Evolutionary conservation across 2,113 vertebrate species (phyloP).

Genomic region (Corvus hawaiiensis): DNA sequence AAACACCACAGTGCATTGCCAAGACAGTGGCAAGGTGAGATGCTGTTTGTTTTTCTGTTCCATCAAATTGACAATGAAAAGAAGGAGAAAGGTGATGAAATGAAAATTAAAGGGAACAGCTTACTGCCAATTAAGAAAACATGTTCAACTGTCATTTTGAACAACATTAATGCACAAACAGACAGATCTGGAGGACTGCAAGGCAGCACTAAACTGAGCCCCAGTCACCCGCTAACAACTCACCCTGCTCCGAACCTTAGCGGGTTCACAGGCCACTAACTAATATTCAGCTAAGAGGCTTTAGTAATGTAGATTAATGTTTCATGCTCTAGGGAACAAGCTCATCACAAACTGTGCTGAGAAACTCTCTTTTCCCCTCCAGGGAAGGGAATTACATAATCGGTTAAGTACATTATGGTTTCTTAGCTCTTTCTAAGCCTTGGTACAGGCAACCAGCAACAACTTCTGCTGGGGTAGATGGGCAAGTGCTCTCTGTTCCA

Average conservation of each 20-base stretch:
- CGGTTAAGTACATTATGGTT: not conserved
- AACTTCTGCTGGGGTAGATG: not conserved
- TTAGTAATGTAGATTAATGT: conserved; percentile 56
- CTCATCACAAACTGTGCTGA: conserved; percentile 31
- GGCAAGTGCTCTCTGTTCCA: not conserved
- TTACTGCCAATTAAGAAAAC: not conserved
- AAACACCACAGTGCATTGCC: not conserved
- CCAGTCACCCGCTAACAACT: not conserved
- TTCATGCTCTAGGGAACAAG: conserved; percentile 54
- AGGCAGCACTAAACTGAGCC: not conserved
- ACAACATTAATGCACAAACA: not conserved
- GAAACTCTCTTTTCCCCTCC: not conserved
- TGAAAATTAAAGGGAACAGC: not conserved
- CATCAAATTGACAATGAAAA: not conserved
- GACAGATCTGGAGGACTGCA: not conserved
- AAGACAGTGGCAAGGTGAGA: not conserved
- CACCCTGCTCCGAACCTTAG: not conserved
- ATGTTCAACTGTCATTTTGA: not conserved
- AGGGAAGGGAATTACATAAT: conserved; percentile 1
- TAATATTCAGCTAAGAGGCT: conserved; percentile 47
- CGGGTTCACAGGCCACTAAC: not conserved
- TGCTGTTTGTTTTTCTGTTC: not conserved
- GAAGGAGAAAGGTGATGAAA: not conserved
- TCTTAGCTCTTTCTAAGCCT: not conserved
- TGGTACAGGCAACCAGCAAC: not conserved